Conservation (phyloP, 2,888 invertebrate species). For the Siphonodentalium dalli region DNA sequence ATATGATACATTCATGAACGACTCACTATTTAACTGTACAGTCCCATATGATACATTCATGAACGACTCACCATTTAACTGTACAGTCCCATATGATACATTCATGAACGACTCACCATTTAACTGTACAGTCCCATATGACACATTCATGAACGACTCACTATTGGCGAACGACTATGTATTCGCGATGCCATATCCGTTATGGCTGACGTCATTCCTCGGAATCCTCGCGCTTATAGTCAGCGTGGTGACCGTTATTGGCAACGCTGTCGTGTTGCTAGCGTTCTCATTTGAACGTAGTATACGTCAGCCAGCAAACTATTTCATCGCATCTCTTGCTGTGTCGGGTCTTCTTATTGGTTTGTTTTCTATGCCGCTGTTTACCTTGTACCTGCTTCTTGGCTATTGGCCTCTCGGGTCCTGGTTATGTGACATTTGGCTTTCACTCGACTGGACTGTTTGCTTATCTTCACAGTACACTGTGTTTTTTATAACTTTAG, state of each 20-base stretch:
- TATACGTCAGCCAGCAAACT: conserved; percentile 94
- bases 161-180: too few species aligned
- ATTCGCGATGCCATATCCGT: conserved; percentile 78
- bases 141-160: too few species aligned
- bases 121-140: too few species aligned
- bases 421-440: conserved; percentile 95
- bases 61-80: too few species aligned
- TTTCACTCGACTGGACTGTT: conserved; percentile 98
- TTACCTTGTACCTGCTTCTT: conserved; percentile 94
- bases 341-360: conserved; percentile 97
- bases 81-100: too few species aligned
- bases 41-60: too few species aligned
- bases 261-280: conserved; percentile 92
- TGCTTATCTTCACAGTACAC: conserved; percentile 99
- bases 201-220: conserved; percentile 89
- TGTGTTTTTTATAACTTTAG: conserved; percentile 96
- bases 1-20: too few species aligned
- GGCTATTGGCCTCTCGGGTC: conserved; percentile 98
- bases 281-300: conserved; percentile 94
- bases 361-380: conserved; percentile 97
- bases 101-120: too few species aligned
- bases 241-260: conserved; percentile 89
- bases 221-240: conserved; percentile 86
- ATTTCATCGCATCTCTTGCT: conserved; percentile 97
- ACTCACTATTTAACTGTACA: too few species aligned